phyloP scores from a whole-genome alignment of 2,888 invertebrate species.

The Belgica antarctica region DNA sequence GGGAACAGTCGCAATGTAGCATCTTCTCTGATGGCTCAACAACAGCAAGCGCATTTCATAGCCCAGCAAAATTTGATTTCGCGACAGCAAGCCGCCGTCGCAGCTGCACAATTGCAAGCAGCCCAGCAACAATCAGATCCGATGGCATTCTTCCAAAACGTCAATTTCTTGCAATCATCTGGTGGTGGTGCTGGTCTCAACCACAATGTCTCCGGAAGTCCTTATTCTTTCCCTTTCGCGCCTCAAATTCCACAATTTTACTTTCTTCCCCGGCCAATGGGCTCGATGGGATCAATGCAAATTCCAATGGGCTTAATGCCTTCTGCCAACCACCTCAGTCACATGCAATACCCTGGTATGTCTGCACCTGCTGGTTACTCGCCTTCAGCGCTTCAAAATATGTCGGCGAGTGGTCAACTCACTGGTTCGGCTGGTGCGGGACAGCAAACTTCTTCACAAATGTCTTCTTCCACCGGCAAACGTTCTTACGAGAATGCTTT shows the following conservation, averaged over 20 bases:
- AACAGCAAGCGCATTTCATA: slow-evolving; percentile 62
- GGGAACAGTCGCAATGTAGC: slow-evolving; percentile 50
- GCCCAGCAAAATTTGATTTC: slow-evolving; percentile 69
- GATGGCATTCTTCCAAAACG: slow-evolving; percentile 50
- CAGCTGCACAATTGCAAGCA: slow-evolving; percentile 53
- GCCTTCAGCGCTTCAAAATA: not conserved
- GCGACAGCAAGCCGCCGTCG: slow-evolving; percentile 64
- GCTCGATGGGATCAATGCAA: not conserved
- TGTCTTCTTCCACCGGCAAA: slow-evolving; percentile 57
- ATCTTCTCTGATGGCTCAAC: slow-evolving; percentile 57
- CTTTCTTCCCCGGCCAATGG: slow-evolving; percentile 45
- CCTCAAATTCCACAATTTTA: slow-evolving; percentile 48
- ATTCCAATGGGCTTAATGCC: slow-evolving; percentile 13
- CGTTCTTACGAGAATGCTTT: slow-evolving; percentile 73
- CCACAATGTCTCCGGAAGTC: slow-evolving; percentile 46
- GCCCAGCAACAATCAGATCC: slow-evolving; percentile 52
- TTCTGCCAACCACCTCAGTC: not conserved
- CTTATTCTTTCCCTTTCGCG: slow-evolving; percentile 52
- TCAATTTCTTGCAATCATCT: slow-evolving; percentile 32
- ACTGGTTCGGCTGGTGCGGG: not conserved
- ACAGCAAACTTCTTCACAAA: not conserved
- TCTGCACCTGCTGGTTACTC: not conserved
- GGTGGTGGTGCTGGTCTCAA: slow-evolving; percentile 39
- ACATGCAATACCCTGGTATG: not conserved
- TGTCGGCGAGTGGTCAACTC: too few species aligned